Evolutionary conservation across 2,888 invertebrate genomes (phyloP).

Genomic region (Melangyna quadrimaculata): DNA sequence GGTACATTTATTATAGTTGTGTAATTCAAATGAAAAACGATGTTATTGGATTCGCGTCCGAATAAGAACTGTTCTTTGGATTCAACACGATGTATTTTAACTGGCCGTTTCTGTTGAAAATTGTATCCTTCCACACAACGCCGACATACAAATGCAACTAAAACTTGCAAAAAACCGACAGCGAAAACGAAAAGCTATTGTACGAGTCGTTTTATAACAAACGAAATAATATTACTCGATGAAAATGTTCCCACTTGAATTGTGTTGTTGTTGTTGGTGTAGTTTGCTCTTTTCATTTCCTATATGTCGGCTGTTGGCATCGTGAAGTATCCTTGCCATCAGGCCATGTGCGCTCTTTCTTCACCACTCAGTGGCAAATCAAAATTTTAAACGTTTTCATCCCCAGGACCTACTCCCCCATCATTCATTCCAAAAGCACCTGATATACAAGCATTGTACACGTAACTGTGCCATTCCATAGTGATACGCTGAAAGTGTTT

Average conservation of each 20-base stretch:
- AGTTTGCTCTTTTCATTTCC: constrained; percentile 65
- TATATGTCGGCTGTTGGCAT: constrained; percentile 50
- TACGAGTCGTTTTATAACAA: constrained; percentile 48
- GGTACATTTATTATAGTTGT: not conserved
- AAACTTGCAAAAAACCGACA: constrained; percentile 19
- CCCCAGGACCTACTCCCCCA: constrained; percentile 36
- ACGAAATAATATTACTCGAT: constrained; percentile 71
- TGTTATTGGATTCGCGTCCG: constrained; percentile 64
- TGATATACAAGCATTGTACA: not conserved
- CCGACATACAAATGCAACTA: constrained; percentile 41
- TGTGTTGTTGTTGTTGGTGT: constrained; percentile 60
- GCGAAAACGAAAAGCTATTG: constrained; percentile 42
- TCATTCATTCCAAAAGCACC: not conserved
- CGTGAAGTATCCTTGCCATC: constrained; percentile 56
- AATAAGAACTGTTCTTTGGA: constrained; percentile 65
- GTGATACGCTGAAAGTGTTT: not conserved
- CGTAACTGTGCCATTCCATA: constrained; percentile 19
- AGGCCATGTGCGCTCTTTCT: constrained; percentile 64
- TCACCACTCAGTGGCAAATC: constrained; percentile 66
- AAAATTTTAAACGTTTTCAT: constrained; percentile 71
- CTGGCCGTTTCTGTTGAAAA: constrained; percentile 41
- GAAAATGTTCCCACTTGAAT: constrained; percentile 68
- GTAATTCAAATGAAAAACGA: constrained; percentile 37
- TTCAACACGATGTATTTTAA: constrained; percentile 55
- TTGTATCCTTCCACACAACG: constrained; percentile 52